phyloP scores from a whole-genome alignment of 2,797 vertebrate species.

The Alauda arvensis region DNA sequence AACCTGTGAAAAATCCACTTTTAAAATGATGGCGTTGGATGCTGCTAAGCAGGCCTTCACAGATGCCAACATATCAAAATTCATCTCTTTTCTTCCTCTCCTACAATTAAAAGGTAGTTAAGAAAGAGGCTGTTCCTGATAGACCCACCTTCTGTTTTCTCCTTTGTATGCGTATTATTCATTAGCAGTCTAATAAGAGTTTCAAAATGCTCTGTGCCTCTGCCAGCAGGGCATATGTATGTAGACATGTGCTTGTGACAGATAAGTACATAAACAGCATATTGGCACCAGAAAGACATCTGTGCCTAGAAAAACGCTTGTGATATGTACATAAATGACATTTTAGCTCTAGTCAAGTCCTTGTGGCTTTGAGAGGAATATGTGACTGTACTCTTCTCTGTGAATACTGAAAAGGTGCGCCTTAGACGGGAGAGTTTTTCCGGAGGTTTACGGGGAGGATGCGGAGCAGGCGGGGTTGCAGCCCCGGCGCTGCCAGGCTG shows the following conservation, averaged over 20 bases:
- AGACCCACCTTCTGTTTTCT: slow-evolving; percentile 69
- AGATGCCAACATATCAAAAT: slow-evolving; percentile 69
- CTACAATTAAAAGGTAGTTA: slow-evolving; percentile 72
- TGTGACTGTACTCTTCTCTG: slow-evolving; percentile 56
- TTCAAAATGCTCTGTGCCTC: slow-evolving; percentile 59
- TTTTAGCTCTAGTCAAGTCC: slow-evolving; percentile 71
- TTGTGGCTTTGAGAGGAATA: slow-evolving; percentile 63
- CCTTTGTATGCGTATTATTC: slow-evolving; percentile 72
- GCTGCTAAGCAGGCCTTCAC: slow-evolving; percentile 57
- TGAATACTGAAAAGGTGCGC: slow-evolving; percentile 62
- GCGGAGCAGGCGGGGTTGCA: neutral
- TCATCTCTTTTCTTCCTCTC: slow-evolving; percentile 67
- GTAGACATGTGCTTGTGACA: slow-evolving; percentile 71
- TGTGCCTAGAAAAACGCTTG: slow-evolving; percentile 67
- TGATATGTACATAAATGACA: slow-evolving; percentile 72
- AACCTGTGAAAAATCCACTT: slow-evolving; percentile 70
- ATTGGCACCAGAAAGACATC: slow-evolving; percentile 73
- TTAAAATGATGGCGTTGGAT: slow-evolving; percentile 58
- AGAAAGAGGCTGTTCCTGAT: slow-evolving; percentile 65
- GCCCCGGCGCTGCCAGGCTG: slow-evolving; percentile 6
- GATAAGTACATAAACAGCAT: slow-evolving; percentile 73
- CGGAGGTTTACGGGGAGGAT: neutral
- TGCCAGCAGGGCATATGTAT: slow-evolving; percentile 78
- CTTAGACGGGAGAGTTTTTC: neutral
- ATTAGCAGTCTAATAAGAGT: slow-evolving; percentile 69